Evolutionary conservation across 2,888 invertebrate species (phyloP).

Genomic region (Ophioninae sp.): DNA sequence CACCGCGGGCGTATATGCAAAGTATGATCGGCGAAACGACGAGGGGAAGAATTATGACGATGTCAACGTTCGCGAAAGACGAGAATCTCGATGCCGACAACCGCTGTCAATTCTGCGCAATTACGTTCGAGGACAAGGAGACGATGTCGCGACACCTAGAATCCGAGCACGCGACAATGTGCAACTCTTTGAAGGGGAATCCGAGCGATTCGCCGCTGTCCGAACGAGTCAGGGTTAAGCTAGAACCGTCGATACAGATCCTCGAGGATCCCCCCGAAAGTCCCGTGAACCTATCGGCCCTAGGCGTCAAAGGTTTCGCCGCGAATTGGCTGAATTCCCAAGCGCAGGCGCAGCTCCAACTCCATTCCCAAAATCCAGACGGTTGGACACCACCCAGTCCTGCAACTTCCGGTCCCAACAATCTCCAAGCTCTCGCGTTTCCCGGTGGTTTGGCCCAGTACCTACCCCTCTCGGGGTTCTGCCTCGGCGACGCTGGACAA

Average conservation of each 20-base stretch:
- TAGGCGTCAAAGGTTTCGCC: slow-evolving; percentile 77
- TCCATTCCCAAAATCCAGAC: slow-evolving; percentile 65
- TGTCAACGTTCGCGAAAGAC: slow-evolving; percentile 70
- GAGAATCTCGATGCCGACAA: slow-evolving; percentile 77
- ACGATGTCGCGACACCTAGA: slow-evolving; percentile 74
- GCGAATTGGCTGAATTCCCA: slow-evolving; percentile 73
- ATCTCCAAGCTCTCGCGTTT: slow-evolving; percentile 73
- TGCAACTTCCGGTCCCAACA: slow-evolving; percentile 66
- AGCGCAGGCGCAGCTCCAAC: slow-evolving; percentile 64
- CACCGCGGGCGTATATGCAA: slow-evolving; percentile 64
- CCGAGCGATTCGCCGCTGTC: slow-evolving; percentile 59
- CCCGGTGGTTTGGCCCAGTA: slow-evolving; percentile 76
- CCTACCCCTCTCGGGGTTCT: slow-evolving; percentile 83
- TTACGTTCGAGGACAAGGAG: slow-evolving; percentile 74
- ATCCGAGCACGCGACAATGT: slow-evolving; percentile 71
- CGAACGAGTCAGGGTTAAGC: slow-evolving; percentile 65
- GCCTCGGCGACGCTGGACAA: slow-evolving; percentile 80
- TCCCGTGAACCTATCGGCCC: slow-evolving; percentile 76
- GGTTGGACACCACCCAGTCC: slow-evolving; percentile 62
- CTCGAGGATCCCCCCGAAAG: slow-evolving; percentile 73
- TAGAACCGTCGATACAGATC: slow-evolving; percentile 69
- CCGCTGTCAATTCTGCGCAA: slow-evolving; percentile 77
- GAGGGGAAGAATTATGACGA: background rate
- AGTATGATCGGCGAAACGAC: slow-evolving; percentile 47
- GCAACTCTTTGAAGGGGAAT: slow-evolving; percentile 48